Conservation (phyloP, 2,888 invertebrate genomes). For the Hydrotaea cyrtoneurina region DNA sequence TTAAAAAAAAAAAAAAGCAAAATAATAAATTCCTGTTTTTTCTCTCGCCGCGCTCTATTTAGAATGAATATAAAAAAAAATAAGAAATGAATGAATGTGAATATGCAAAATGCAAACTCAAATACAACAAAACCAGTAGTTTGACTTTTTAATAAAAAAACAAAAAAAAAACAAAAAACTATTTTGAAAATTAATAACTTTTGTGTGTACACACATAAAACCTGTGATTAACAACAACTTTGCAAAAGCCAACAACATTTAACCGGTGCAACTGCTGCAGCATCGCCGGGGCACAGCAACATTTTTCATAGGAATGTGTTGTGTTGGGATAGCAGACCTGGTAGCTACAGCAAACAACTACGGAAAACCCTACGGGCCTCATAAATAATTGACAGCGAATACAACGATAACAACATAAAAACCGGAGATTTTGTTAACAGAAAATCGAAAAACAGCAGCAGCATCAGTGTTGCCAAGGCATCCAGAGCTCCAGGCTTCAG, state of each 20-base stretch:
- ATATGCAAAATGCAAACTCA: background rate
- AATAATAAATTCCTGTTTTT: conserved; percentile 43
- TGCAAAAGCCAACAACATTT: background rate
- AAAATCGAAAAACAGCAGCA: conserved; percentile 21
- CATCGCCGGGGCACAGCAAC: conserved; percentile 17
- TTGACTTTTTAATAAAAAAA: background rate
- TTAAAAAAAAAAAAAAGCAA: conserved; percentile 14
- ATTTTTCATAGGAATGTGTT: conserved; percentile 72
- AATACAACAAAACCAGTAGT: conserved; percentile 30
- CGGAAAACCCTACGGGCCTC: conserved; percentile 68
- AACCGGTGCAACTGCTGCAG: background rate
- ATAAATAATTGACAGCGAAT: conserved; percentile 71
- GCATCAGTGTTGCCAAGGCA: no score
- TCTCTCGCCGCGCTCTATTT: background rate
- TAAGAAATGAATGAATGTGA: background rate
- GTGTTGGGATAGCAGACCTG: conserved; percentile 57
- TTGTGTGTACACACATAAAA: conserved; percentile 12
- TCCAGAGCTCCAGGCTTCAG: no score
- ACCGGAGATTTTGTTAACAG: conserved; percentile 45
- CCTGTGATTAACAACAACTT: conserved; percentile 22
- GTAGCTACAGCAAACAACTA: conserved; percentile 57
- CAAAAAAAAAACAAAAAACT: no score
- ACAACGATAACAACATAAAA: conserved; percentile 59
- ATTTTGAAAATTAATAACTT: conserved; percentile 39
- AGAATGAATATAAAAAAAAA: conserved; percentile 21